These are phyloP conservation scores for Druon quercuslanigerum DNA, from an alignment of 1,140 invertebrate genomes.

Conservation along the genomic window DNA sequence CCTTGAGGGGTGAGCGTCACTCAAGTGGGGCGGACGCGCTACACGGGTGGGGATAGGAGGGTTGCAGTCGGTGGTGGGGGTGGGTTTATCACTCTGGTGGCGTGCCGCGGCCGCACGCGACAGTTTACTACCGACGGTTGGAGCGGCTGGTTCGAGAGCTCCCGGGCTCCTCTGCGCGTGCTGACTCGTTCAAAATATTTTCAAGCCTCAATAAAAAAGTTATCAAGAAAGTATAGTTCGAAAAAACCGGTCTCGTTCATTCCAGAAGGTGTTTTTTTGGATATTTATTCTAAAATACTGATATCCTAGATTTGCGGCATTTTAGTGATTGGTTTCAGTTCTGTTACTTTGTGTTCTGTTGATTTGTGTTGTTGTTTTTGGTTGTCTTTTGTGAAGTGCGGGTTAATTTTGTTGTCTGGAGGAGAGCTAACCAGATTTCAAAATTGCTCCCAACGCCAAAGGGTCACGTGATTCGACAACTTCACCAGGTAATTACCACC, in stretches of 20 bases:
- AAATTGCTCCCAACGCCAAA: constrained; percentile 63
- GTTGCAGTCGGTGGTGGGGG: constrained; percentile 49
- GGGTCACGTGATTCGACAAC: constrained; percentile 37
- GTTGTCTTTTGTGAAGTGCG: constrained; percentile 38
- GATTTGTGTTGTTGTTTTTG: neutral
- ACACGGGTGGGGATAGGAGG: constrained; percentile 34
- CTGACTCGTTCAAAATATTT: neutral
- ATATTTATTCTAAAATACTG: neutral
- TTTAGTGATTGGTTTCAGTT: neutral
- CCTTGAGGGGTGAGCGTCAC: neutral
- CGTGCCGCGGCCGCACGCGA: constrained; percentile 72
- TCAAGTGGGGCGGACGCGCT: constrained; percentile 12
- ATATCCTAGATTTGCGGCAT: neutral
- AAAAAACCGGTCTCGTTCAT: no score
- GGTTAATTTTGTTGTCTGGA: constrained; percentile 46
- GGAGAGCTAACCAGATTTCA: constrained; percentile 32
- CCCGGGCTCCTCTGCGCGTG: constrained; percentile 31
- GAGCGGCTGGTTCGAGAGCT: constrained; percentile 56
- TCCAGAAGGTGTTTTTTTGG: neutral
- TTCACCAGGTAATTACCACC: constrained; percentile 40
- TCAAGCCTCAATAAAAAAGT: no score
- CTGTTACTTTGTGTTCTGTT: neutral
- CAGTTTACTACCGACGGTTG: constrained; percentile 72
- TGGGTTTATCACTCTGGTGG: constrained; percentile 70
- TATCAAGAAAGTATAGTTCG: no score